A percentile compares a stretch with the other conserved stretches of the same genome.
phyloP scores from a whole-genome alignment of 2,113 vertebrate species.

The Poicephalus gulielmi region DNA sequence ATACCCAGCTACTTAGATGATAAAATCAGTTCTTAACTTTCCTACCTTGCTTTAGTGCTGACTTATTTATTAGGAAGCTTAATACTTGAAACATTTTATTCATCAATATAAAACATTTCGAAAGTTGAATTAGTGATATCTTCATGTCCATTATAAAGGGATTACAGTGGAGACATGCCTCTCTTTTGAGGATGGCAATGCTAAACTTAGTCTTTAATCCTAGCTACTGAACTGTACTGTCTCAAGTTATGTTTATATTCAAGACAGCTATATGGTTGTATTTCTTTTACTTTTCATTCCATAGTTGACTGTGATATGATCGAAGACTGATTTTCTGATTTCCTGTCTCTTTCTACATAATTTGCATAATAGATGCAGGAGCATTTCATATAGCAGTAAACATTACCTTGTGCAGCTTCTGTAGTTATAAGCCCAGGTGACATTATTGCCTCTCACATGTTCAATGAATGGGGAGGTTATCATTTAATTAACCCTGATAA shows the following conservation, averaged over 20 bases:
- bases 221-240: background rate
- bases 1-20: background rate
- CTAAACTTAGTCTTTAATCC: background rate
- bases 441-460: slow-evolving; percentile 23
- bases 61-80: background rate
- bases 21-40: background rate
- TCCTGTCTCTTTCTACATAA: background rate
- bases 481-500: slow-evolving; percentile 68
- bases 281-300: background rate
- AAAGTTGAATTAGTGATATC: background rate
- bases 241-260: background rate
- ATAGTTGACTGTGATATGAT: background rate
- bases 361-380: background rate
- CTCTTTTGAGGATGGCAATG: background rate
- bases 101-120: background rate
- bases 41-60: background rate
- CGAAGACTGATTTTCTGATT: background rate
- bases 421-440: background rate
- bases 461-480: slow-evolving; percentile 42
- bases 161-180: background rate
- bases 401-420: background rate
- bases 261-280: background rate
- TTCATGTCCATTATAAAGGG: background rate
- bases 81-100: background rate
- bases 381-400: slow-evolving; percentile 24